Evolutionary conservation across 1,140 invertebrate genomes (phyloP).

Genomic region (Papilio polytes): DNA sequence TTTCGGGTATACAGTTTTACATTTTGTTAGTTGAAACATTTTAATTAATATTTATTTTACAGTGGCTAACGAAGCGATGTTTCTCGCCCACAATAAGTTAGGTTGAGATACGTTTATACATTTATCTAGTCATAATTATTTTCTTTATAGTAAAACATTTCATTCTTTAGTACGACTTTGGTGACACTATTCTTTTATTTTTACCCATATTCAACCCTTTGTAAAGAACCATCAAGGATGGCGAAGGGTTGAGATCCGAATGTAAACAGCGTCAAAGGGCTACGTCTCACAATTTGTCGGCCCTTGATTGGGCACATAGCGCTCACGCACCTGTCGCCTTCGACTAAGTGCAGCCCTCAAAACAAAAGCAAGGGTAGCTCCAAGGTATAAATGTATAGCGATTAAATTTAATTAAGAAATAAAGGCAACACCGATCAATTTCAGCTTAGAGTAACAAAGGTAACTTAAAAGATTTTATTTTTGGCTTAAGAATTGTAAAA

Average conservation of each 20-base stretch:
- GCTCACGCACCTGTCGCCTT: constrained; percentile 68
- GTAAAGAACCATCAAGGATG: constrained; percentile 50
- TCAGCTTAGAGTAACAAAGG: not conserved
- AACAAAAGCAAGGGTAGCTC: constrained; percentile 55
- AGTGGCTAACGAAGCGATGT: too few species aligned
- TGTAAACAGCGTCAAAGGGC: constrained; percentile 69
- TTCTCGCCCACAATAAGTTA: too few species aligned
- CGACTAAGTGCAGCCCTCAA: constrained; percentile 64
- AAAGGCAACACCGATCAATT: not conserved
- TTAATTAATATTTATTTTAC: too few species aligned
- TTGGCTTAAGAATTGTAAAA: not conserved
- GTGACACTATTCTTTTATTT: constrained; percentile 33
- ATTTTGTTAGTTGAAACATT: too few species aligned
- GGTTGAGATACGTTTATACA: too few species aligned
- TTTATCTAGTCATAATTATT: not conserved
- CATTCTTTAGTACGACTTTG: not conserved
- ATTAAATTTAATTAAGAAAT: not conserved
- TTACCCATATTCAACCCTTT: constrained; percentile 39
- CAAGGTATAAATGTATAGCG: constrained; percentile 42
- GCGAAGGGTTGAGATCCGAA: constrained; percentile 51
- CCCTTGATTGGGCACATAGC: constrained; percentile 68
- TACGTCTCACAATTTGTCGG: constrained; percentile 64
- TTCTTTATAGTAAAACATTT: not conserved
- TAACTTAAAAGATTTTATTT: not conserved
- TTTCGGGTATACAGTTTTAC: not conserved